Base-by-base conservation (phyloP, 2,797 vertebrate genomes). In the Betta splendens region DNA sequence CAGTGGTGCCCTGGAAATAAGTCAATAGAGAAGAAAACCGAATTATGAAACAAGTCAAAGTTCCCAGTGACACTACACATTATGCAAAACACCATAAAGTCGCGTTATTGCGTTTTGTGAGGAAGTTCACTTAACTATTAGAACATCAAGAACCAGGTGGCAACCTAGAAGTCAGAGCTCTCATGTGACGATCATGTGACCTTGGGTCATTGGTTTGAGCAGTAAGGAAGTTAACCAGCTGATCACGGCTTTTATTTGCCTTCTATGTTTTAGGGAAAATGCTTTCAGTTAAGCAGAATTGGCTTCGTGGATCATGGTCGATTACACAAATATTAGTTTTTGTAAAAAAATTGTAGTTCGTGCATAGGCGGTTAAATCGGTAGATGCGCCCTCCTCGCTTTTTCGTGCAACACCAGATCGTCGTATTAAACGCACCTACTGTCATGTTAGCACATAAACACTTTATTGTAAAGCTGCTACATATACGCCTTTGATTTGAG, bases 101-200 rank as follows among this genome's bases (percentile, higher is more conserved):
- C 5, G 2, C 38, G 8, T 48, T 20, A 31, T 7, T 26, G 1
- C 1, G 1, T n/a, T 13, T 5, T 31, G 26, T 45, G 26, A 56
- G 40, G 53, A 15, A 15, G 5, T 3, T 0, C 3, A 3, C 5
- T n/a, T 25, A 21, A 22, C 1, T 15, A 17, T 59, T 65, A 45
- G 11, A 31, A 9, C 9, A 57, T 39, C 20, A 22, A 16, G 1
- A 43, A n/a, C 2, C 13, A 43, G 9, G 61, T 16, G 49, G 47
- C 23, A 46, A 20, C 44, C 66, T 42, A n/a, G 53, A 36, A 80
- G 73, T 82, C 71, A 80, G 46, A 79, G 43, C 76, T 67, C 66
- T 53, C 87, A 89, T 87, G 89, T 89, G 89, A 83, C 55, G 8
- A 68, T 84, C 89, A 89, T 82, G 89, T 90, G 89, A 90, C 75